Percentiles rank a stretch among this genome's conserved stretches.
These are phyloP conservation scores for Brachionus sp. DNA, from an alignment of 1,140 invertebrate genomes.

Conservation along the genomic window DNA sequence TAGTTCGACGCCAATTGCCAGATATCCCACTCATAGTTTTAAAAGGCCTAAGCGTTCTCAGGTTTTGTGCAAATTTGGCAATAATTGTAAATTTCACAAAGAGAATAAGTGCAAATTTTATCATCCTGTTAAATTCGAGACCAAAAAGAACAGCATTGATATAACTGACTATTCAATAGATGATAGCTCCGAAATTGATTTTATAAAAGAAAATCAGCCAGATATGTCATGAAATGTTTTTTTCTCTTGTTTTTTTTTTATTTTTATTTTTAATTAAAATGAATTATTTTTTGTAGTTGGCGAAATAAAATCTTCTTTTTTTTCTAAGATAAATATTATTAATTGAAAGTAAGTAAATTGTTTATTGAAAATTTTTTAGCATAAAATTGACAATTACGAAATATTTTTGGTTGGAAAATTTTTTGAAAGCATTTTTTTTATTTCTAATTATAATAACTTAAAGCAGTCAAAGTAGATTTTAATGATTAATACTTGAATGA, in stretches of 20 bases:
- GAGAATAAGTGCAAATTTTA: slow-evolving; percentile 41
- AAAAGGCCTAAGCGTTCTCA: not conserved
- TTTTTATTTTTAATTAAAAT: not conserved
- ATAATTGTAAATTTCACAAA: slow-evolving; percentile 16
- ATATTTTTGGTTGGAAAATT: too few relatives aligned
- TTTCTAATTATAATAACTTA: too few relatives aligned
- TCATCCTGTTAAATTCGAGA: not conserved
- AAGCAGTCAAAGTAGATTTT: too few relatives aligned
- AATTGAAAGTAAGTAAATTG: too few relatives aligned
- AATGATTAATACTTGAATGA: too few relatives aligned
- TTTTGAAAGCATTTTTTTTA: too few relatives aligned
- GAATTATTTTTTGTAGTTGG: too few relatives aligned
- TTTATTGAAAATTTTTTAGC: too few relatives aligned
- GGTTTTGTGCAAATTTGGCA: slow-evolving; percentile 19
- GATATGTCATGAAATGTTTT: not conserved
- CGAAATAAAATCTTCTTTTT: too few relatives aligned
- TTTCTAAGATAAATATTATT: too few relatives aligned
- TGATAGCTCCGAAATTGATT: slow-evolving; percentile 20
- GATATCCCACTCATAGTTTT: not conserved
- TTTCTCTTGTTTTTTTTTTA: not conserved
- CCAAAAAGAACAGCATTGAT: slow-evolving; percentile 19
- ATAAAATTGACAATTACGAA: too few relatives aligned
- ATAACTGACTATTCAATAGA: slow-evolving; percentile 34
- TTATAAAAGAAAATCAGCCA: not conserved
- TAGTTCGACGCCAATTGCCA: not conserved